Conservation (phyloP, 2,797 vertebrate species). For the Notolabrus celidotus region DNA sequence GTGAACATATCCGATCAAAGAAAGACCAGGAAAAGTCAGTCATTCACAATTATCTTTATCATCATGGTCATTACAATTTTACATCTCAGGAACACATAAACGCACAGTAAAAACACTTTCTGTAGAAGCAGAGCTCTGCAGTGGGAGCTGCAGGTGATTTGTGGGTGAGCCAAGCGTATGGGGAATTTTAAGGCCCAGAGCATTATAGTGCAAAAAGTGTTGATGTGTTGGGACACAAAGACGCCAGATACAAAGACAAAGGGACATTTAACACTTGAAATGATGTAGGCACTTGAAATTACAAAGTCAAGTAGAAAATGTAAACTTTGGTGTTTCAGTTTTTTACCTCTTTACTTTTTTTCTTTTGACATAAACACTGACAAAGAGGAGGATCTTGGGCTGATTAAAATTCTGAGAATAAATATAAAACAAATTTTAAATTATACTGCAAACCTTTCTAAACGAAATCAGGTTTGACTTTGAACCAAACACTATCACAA, state of each 20-base stretch:
- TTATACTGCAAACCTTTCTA: conserved; percentile 31
- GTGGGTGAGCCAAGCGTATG: conserved; percentile 22
- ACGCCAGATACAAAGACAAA: conserved; percentile 34
- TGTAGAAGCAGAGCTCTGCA: conserved; percentile 56
- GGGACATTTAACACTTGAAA: conserved; percentile 54
- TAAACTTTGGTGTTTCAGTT: conserved; percentile 71
- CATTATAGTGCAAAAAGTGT: conserved; percentile 35
- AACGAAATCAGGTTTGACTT: conserved; percentile 34
- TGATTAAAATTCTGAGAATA: conserved; percentile 36
- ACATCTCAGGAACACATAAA: conserved; percentile 70
- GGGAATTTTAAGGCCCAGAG: conserved; percentile 34
- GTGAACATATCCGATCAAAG: background rate
- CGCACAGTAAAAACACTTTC: conserved; percentile 75
- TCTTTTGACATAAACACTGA: conserved; percentile 24
- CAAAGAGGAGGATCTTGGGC: conserved; percentile 25
- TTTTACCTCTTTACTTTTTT: conserved; percentile 35
- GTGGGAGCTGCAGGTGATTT: conserved; percentile 51
- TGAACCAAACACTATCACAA: conserved; percentile 27
- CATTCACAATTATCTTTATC: conserved; percentile 64
- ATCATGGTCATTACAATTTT: conserved; percentile 63
- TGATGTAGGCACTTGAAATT: conserved; percentile 74
- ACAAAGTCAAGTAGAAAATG: conserved; percentile 46
- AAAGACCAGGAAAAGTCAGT: conserved; percentile 35
- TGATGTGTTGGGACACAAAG: conserved; percentile 22
- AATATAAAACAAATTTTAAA: conserved; percentile 60